Percentiles rank a stretch among this genome's conserved stretches.
Evolutionary conservation across 2,797 vertebrate genomes (phyloP).

Genomic region (Gymnocypris eckloni): DNA sequence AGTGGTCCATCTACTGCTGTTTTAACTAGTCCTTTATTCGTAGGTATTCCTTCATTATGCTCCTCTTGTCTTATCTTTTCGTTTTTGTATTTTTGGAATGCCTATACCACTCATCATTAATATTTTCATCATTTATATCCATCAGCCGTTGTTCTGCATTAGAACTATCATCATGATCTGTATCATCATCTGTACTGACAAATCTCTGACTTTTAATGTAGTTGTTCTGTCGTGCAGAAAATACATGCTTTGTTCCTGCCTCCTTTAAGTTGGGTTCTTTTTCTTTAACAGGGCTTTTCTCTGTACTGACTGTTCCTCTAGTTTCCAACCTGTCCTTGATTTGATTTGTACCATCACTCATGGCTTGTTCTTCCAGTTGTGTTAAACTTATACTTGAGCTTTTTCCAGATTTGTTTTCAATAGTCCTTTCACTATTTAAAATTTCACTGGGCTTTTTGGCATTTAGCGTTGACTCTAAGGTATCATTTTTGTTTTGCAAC

Average conservation of each 20-base stretch:
- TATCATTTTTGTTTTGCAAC: slow-evolving; percentile 48
- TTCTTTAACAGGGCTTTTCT: slow-evolving; percentile 56
- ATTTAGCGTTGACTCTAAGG: background rate
- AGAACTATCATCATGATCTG: slow-evolving; percentile 36
- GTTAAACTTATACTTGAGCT: slow-evolving; percentile 49
- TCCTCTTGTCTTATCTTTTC: slow-evolving; percentile 62
- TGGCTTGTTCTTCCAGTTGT: slow-evolving; percentile 45
- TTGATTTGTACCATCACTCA: slow-evolving; percentile 17
- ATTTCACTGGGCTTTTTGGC: slow-evolving; percentile 3
- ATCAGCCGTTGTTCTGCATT: slow-evolving; percentile 46
- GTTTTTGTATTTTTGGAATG: slow-evolving; percentile 32
- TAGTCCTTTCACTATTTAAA: slow-evolving; percentile 31
- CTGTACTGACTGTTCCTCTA: background rate
- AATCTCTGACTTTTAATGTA: slow-evolving; percentile 80
- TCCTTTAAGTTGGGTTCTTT: slow-evolving; percentile 62
- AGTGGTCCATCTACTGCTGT: slow-evolving; percentile 60
- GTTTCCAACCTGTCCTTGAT: slow-evolving; percentile 35
- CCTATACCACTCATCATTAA: slow-evolving; percentile 21
- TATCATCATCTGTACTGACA: slow-evolving; percentile 60
- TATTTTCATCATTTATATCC: slow-evolving; percentile 47
- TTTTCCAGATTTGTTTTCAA: slow-evolving; percentile 46
- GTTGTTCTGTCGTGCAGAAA: slow-evolving; percentile 79
- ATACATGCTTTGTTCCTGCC: slow-evolving; percentile 68
- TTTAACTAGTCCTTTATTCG: slow-evolving; percentile 70
- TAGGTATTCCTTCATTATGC: slow-evolving; percentile 69